Conservation (phyloP, 2,888 invertebrate species). For the Sycophila texana region DNA sequence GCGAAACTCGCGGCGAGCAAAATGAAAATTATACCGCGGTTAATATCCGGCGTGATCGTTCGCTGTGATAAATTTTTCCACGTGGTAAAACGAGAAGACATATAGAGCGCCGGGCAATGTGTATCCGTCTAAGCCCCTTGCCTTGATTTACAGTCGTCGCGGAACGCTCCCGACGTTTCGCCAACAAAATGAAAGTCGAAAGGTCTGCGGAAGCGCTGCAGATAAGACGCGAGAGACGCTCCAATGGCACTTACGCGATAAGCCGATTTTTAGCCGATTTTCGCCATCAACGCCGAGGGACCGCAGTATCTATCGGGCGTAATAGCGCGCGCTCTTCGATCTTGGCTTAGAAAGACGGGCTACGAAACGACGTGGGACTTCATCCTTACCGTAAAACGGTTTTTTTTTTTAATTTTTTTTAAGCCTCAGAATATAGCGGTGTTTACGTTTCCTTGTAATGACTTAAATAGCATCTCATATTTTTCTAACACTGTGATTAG, state of each 20-base stretch:
- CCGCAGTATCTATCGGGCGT: not conserved
- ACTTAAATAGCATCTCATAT: too few relatives aligned
- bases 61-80: conserved; percentile 6
- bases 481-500: too few relatives aligned
- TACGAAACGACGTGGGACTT: too few relatives aligned
- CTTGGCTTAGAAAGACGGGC: too few relatives aligned
- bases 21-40: conserved; percentile 10
- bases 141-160: conserved; percentile 12
- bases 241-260: conserved; percentile 7
- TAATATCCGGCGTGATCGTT: conserved; percentile 45
- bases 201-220: not conserved
- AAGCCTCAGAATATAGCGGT: too few relatives aligned
- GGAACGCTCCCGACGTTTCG: not conserved
- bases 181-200: not conserved
- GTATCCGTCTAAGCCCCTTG: not conserved
- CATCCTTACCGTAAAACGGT: too few relatives aligned
- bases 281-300: not conserved
- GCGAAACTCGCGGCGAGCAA: not conserved
- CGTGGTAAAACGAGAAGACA: not conserved
- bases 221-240: not conserved
- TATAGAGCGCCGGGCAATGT: not conserved
- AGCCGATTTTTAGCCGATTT: conserved; percentile 25
- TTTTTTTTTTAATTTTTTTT: too few relatives aligned
- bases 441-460: too few relatives aligned
- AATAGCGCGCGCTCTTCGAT: too few relatives aligned